A percentile compares a stretch with the other conserved stretches of the same genome.
Conservation (phyloP, 2,888 invertebrate species). For the Chrysolina haemoptera region DNA sequence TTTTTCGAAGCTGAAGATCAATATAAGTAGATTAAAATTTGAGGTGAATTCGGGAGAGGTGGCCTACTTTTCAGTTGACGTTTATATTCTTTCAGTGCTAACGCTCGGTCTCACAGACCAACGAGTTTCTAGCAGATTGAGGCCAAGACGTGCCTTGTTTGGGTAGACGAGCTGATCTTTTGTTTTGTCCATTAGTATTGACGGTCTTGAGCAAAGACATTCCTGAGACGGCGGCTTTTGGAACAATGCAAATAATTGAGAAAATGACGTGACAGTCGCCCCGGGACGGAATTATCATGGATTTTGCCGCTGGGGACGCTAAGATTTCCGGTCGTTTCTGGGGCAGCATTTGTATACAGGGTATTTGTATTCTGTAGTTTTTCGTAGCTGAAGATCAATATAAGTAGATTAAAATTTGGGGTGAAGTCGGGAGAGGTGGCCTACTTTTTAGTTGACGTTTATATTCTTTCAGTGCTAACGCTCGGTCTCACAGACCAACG, state of each 20-base stretch:
- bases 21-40: no score
- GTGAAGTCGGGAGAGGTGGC: no score
- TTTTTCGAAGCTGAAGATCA: no score
- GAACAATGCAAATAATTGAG: constrained; percentile 39
- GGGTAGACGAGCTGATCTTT: constrained; percentile 47
- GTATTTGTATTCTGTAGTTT: background rate
- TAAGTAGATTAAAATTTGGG: no score
- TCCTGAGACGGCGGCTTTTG: constrained; percentile 34
- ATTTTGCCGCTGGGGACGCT: constrained; percentile 1
- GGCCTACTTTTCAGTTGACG: no score
- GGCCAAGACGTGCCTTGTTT: constrained; percentile 38
- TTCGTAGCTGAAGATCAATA: no score
- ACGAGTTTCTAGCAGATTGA: constrained; percentile 16
- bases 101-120: no score
- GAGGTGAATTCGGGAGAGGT: no score
- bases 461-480: no score
- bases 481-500: no score
- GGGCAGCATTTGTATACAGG: background rate
- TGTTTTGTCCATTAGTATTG: constrained; percentile 46
- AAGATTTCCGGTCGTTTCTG: background rate
- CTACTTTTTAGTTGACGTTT: no score
- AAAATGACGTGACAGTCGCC: constrained; percentile 29
- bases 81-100: no score
- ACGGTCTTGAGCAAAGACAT: constrained; percentile 37
- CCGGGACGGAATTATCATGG: constrained; percentile 31